Evolutionary conservation across 2,113 vertebrate genomes (phyloP), one percentile per base, ranked within the genome.

Genomic region (Campylomormyrus numenius): DNA sequence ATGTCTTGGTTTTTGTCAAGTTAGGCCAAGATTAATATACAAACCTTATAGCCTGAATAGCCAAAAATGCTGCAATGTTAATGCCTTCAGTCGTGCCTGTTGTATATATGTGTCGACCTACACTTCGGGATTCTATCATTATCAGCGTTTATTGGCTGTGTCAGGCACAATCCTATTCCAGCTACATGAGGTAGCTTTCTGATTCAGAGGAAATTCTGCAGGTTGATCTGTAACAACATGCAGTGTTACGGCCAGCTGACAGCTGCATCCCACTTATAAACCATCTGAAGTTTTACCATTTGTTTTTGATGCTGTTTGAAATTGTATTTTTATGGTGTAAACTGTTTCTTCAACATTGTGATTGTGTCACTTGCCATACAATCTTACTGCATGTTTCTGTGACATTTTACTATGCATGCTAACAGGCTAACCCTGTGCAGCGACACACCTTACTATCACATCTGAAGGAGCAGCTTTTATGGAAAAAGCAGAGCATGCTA

Each of bases 1-100:
- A 50, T 52, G 80, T 46, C 31, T 77, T 24, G 53, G 11, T 45
- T 27, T 85, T 48, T 85, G 48, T 56, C 10, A 46, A 70, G 52
- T 45, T 66, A 31, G 80, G 52, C 53, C 87, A 88, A 66, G 74
- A 88, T 90, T 85, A 87, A 90, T 90, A 90, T 35, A 49, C 5
- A 77, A 77, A 77, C 48, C 27, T 87, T 87, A 90, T 87, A 56
- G 53, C 19, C 50, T 74, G 42, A 39, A 90, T 27, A 87, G 19
- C n/a, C 27, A 42, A 31, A 50, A 90, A 90, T 87, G 84, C 85
- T 39, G 56, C 45, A 48, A 27, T 77, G 8, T 70, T 48, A 52
- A 21, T 74, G 35, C n/a, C 19, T 48, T 85, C 70, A 83, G 70
- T 77, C 19, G 4, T 74, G 31, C 31, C 9, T 17, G 74, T 42